Evolutionary conservation across 2,113 vertebrate genomes (phyloP).

Genomic region (Saccopteryx bilineata): DNA sequence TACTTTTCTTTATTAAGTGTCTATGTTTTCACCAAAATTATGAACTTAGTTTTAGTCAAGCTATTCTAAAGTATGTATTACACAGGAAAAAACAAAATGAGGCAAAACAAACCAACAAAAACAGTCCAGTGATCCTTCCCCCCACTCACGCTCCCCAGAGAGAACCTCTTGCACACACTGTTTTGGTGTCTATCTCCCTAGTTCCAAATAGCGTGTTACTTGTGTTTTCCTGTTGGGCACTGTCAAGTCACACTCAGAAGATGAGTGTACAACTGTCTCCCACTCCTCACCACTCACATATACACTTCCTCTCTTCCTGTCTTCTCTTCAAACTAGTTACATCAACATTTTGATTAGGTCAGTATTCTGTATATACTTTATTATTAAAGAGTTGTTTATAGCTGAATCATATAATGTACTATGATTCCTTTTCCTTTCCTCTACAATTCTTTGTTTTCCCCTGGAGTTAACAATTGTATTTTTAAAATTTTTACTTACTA

Average conservation of each 20-base stretch:
- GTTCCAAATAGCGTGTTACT: background rate
- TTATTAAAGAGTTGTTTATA: background rate
- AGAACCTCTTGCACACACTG: background rate
- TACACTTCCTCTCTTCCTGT: background rate
- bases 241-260: background rate
- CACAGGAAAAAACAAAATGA: background rate
- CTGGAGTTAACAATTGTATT: background rate
- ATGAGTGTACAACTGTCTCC: background rate
- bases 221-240: background rate
- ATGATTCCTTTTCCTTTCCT: conserved; percentile 3
- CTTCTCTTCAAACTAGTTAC: background rate
- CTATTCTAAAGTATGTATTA: background rate
- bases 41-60: conserved; percentile 8
- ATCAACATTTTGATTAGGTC: background rate
- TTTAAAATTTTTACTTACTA: no score
- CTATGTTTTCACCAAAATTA: background rate
- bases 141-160: background rate
- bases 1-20: background rate
- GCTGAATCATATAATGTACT: background rate
- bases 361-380: background rate
- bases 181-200: background rate
- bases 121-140: background rate
- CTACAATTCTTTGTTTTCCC: background rate
- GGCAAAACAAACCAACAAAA: background rate
- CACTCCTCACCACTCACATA: background rate